Evolutionary conservation across 2,113 vertebrate genomes (phyloP), one percentile per base, ranked within the genome.

Genomic region (Ctenodactylus gundi): DNA sequence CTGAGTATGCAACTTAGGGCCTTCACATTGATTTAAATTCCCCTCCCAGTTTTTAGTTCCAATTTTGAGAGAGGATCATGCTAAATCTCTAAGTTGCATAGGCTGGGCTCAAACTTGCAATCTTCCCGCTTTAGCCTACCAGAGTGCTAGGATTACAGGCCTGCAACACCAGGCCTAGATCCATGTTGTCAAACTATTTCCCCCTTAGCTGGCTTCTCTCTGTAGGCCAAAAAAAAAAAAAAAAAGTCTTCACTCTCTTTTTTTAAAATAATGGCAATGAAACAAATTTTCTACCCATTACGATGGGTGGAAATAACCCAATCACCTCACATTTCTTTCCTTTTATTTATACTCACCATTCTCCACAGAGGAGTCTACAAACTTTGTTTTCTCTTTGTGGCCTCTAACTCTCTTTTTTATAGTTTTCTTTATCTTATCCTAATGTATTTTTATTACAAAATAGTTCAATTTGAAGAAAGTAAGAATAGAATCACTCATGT

Each of bases 381-480:
- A 10, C 11, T 58, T 49, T 64, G 12, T 67, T 14, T 2, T 1
- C 46, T n/a, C 36, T 68, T 53, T 70, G 20, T 83, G 44, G 25
- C 20, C 9, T 70, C 55, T 81, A 93, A 70, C 9, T 89, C 17
- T 64, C n/a, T 82, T 85, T 58, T 57, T 70, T 75, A 34, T 90
- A 6, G 36, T n/a, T 70, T 23, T 53, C 85, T 90, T 44, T 15
- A 60, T 80, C 67, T 68, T 44, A 72, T 72, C 44, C 44, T 72
- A 72, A 41, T 44, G 44, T n/a, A 72, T 27, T 49, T 81, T 91
- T 86, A 73, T 68, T 70, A 62, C 18, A 75, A 91, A 65, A 65
- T 67, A 83, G 75, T 84, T 62, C 85, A 93, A 67, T 82, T 77
- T 85, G 17, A 51, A 91, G 65, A 82, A 93, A 70, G 29, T 51